Conservation (phyloP, 2,113 vertebrate species). For the Corythaeola cristata region DNA sequence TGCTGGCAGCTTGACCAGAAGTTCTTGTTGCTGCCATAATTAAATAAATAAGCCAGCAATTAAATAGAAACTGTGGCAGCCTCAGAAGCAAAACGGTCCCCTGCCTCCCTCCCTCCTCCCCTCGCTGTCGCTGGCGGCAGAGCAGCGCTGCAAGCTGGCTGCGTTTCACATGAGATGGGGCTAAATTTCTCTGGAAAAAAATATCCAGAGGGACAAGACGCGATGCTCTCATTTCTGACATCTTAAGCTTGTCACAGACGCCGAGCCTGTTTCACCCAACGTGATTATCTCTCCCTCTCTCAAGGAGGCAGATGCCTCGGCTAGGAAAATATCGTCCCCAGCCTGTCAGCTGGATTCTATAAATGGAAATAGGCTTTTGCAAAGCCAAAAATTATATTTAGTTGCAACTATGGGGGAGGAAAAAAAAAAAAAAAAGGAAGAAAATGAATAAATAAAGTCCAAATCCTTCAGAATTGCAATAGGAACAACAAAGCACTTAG, state of each 20-base stretch:
- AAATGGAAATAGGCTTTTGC: slow-evolving; percentile 33
- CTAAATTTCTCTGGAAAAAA: neutral
- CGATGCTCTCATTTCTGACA: neutral
- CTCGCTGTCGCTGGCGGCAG: neutral
- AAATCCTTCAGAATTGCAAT: neutral
- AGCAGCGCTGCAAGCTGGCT: neutral
- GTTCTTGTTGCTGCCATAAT: neutral
- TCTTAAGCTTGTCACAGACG: slow-evolving; percentile 5
- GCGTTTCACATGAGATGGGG: neutral
- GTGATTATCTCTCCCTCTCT: slow-evolving; percentile 40
- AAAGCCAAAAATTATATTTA: slow-evolving; percentile 50
- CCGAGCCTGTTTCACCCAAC: slow-evolving; percentile 12
- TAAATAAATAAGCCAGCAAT: neutral
- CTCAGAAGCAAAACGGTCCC: neutral
- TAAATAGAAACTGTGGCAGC: neutral
- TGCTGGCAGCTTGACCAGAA: neutral
- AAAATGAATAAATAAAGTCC: neutral
- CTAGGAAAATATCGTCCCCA: slow-evolving; percentile 24
- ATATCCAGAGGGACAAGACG: neutral
- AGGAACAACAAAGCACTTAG: slow-evolving; percentile 5
- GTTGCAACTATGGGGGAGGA: neutral
- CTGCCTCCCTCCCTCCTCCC: neutral
- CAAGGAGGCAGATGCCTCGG: slow-evolving; percentile 50
- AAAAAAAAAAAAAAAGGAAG: neutral
- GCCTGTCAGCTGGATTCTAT: slow-evolving; percentile 62